These are phyloP conservation scores for Graphium colonna DNA, from an alignment of 2,888 invertebrate genomes.

Conservation along the genomic window DNA sequence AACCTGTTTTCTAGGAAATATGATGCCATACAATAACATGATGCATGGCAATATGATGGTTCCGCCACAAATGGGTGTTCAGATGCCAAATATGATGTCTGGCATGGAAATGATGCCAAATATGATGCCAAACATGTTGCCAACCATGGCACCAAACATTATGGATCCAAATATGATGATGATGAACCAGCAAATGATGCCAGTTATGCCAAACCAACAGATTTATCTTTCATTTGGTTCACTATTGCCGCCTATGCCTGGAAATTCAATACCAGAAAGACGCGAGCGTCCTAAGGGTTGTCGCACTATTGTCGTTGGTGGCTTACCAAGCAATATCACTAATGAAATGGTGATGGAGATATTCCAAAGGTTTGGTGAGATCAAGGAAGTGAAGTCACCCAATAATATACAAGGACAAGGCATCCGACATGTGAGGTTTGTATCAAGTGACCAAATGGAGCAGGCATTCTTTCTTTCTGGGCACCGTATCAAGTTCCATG, in stretches of 20 bases:
- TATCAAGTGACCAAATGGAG: conserved; percentile 89
- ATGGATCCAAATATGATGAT: conserved; percentile 79
- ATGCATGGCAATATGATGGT: conserved; percentile 33
- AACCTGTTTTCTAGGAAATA: no score
- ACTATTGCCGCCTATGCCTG: conserved; percentile 91
- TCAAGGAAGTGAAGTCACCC: conserved; percentile 82
- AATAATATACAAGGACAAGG: conserved; percentile 82
- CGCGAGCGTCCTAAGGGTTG: conserved; percentile 93
- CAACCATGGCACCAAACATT: no score
- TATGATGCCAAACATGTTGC: no score
- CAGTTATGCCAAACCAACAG: conserved; percentile 40
- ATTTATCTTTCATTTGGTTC: conserved; percentile 85
- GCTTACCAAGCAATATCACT: conserved; percentile 91
- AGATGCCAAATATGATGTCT: conserved; percentile 36
- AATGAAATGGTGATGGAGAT: conserved; percentile 91
- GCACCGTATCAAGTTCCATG: conserved; percentile 85
- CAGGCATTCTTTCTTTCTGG: conserved; percentile 91
- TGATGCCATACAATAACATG: conserved; percentile 31
- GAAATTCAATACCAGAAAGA: conserved; percentile 88
- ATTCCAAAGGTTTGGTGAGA: conserved; percentile 85
- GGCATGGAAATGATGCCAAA: conserved; percentile 41
- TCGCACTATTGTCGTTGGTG: conserved; percentile 94
- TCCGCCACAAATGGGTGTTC: conserved; percentile 37
- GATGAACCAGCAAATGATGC: conserved; percentile 40
- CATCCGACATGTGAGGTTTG: conserved; percentile 94